Conservation (phyloP, 2,888 invertebrate genomes). For the Scaeva pyrastri region DNA sequence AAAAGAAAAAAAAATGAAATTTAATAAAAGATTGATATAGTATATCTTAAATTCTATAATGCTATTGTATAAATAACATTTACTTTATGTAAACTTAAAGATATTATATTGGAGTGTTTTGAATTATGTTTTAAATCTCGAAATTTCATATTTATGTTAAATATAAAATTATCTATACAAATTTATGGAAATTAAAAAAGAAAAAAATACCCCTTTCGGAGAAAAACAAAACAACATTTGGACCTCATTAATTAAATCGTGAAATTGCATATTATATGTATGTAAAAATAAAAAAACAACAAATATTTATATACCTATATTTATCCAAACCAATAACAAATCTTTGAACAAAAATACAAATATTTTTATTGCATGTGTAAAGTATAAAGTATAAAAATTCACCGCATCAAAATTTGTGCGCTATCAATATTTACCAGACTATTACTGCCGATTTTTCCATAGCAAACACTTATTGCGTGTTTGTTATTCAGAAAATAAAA, state of each 20-base stretch:
- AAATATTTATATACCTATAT: conserved; percentile 69
- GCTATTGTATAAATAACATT: conserved; percentile 1
- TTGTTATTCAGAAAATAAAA: conserved; percentile 37
- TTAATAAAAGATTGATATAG: conserved; percentile 20
- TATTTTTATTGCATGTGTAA: conserved; percentile 66
- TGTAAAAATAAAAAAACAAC: conserved; percentile 24
- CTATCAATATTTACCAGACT: conserved; percentile 74
- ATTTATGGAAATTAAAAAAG: conserved; percentile 41
- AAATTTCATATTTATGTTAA: conserved; percentile 53
- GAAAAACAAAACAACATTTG: conserved; percentile 74
- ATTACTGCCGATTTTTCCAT: conserved; percentile 72
- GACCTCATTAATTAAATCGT: conserved; percentile 75
- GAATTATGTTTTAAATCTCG: conserved; percentile 10
- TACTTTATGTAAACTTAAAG: conserved; percentile 26
- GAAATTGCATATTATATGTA: conserved; percentile 63
- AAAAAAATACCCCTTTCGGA: conserved; percentile 57
- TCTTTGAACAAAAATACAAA: conserved; percentile 39
- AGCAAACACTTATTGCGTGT: conserved; percentile 58
- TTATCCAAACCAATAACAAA: conserved; percentile 55
- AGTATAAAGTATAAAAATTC: conserved; percentile 43
- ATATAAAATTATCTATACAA: conserved; percentile 48
- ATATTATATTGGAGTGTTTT: conserved; percentile 56
- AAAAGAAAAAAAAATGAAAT: conserved; percentile 4
- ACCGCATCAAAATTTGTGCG: conserved; percentile 62
- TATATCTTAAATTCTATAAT: conserved; percentile 17